Evolutionary conservation across 1,140 invertebrate species (phyloP), one percentile per base, ranked within the genome.

Genomic region (Rhyacophila brunnea): DNA sequence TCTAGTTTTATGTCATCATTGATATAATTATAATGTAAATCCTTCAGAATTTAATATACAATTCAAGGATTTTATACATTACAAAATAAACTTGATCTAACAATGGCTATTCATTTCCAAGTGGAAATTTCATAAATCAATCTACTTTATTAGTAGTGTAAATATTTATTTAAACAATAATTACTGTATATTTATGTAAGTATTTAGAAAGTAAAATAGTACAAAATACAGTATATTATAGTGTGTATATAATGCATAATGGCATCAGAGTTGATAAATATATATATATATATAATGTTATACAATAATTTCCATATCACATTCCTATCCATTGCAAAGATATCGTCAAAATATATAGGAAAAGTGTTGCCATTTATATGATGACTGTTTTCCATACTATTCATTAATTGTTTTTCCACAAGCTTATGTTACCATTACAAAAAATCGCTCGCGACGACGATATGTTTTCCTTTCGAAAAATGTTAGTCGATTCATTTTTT

Each of bases 271-370:
- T 15, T 43, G 14, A 15, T 43, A 38, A n/a, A 38, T 38, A n/a
- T 38, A 13, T 43, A 15, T 43, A 14, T 15, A 43, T 43, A 43
- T 18, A 43, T 15, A 5, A 28, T 46, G n/a, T 46, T 46, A 46
- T 43, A 18, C 19, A 19, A 19, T 46, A 35, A 11, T 48, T 49
- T 28, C 47, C 47, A 34, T 49, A 49, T 49, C 47, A 49, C 47
- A 32, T 49, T 48, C 47, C 47, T n/a, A 28, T 19, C 47, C 47
- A 35, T 49, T 34, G 47, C 47, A 20, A n/a, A 23, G 47, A 49
- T 14, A 34, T 49, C 9, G 47, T 14, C 23, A 14, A 5, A 13
- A 14, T 19, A 35, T 32, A 11, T 34, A 13, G 9, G 18, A 14
- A 49, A 32, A 32, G 18, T 46, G 11, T 19, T 17, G 19, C 19